A percentile compares a stretch with the other conserved stretches of the same genome.
Evolutionary conservation across 2,888 invertebrate genomes (phyloP).

Genomic region (Arenicola marina): DNA sequence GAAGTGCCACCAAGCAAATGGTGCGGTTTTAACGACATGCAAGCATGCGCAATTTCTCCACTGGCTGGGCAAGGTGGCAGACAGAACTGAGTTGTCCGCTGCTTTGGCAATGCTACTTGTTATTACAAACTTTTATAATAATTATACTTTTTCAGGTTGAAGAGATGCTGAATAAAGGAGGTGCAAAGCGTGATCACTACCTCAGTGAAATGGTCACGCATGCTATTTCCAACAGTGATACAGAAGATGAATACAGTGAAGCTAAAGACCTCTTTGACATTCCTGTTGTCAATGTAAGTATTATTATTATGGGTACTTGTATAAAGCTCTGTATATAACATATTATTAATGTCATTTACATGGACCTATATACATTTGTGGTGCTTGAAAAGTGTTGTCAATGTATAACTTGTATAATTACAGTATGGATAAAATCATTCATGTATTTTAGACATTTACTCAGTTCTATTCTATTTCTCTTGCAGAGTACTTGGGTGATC

Average conservation of each 20-base stretch:
- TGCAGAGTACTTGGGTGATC: constrained; percentile 74
- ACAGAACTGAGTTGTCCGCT: too few species aligned
- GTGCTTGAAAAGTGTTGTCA: too few species aligned
- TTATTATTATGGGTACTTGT: background rate
- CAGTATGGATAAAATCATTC: background rate
- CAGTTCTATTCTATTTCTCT: constrained; percentile 1
- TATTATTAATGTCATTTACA: too few species aligned
- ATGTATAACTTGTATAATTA: too few species aligned
- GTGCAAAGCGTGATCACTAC: constrained; percentile 85
- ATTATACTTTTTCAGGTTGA: constrained; percentile 48
- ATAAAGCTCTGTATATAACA: background rate
- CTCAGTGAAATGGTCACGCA: constrained; percentile 91
- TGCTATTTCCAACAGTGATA: constrained; percentile 74
- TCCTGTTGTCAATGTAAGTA: constrained; percentile 75
- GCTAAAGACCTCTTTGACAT: constrained; percentile 92
- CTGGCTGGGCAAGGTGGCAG: too few species aligned
- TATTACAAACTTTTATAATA: background rate
- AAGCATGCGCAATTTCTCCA: too few species aligned
- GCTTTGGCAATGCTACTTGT: background rate
- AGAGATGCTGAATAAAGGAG: constrained; percentile 76
- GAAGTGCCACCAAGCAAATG: too few species aligned
- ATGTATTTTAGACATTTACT: background rate
- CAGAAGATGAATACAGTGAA: constrained; percentile 74
- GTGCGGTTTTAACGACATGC: too few species aligned
- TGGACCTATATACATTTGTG: too few species aligned